Conservation (phyloP, 2,888 invertebrate genomes). For the Linnaemya tessellans region DNA sequence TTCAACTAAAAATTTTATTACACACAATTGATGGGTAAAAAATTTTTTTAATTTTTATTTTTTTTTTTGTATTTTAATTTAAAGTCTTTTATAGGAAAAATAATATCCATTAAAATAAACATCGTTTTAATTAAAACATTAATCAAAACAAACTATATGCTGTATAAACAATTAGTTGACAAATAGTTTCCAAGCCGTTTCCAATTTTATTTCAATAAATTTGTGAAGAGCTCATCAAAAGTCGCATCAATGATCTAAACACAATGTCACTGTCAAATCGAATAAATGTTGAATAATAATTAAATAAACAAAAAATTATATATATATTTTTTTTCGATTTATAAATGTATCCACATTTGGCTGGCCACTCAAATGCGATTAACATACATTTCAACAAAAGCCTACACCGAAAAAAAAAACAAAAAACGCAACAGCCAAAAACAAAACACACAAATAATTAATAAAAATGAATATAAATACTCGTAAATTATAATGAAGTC, state of each 20-base stretch:
- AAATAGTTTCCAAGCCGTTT: background rate
- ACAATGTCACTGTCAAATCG: constrained; percentile 64
- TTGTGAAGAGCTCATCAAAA: constrained; percentile 19
- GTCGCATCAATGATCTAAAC: constrained; percentile 24
- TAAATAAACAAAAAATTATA: constrained; percentile 11
- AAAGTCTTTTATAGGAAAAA: too few relatives aligned
- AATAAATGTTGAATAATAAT: constrained; percentile 49
- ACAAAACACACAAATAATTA: background rate
- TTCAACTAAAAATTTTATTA: too few relatives aligned
- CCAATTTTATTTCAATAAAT: background rate
- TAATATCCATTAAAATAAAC: too few relatives aligned
- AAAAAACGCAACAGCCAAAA: constrained; percentile 16
- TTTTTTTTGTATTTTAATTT: too few relatives aligned
- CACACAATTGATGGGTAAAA: too few relatives aligned
- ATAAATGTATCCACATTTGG: background rate
- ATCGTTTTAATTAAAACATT: too few relatives aligned
- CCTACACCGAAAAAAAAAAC: too few relatives aligned
- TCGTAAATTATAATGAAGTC: constrained; percentile 14
- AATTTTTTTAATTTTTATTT: too few relatives aligned
- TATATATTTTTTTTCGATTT: background rate
- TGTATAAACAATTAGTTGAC: background rate
- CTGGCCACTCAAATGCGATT: constrained; percentile 17
- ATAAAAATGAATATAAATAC: background rate
- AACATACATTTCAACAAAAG: constrained; percentile 39
- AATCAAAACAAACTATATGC: too few relatives aligned